These are phyloP conservation scores for Coelopa frigida DNA, from an alignment of 1,140 invertebrate species.

Conservation along the genomic window DNA sequence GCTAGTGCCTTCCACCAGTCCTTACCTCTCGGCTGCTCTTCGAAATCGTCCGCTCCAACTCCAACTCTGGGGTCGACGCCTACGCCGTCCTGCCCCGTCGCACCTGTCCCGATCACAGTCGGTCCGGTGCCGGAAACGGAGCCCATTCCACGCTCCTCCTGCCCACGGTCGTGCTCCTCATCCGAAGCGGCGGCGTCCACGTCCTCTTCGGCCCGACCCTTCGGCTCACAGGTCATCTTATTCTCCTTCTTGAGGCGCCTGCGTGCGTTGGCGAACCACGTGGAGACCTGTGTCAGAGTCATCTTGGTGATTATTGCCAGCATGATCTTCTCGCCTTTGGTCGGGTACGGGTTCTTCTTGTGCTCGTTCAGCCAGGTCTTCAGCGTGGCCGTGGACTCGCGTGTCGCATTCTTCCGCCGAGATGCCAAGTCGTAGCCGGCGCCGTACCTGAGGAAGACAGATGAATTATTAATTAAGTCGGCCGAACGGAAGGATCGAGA, in stretches of 20 bases:
- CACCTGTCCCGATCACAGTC: neutral
- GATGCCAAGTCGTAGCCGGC: conserved; percentile 85
- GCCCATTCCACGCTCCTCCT: neutral
- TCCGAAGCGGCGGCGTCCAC: conserved; percentile 75
- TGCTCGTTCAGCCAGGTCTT: conserved; percentile 97
- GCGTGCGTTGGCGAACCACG: conserved; percentile 96
- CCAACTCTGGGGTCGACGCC: too few relatives aligned
- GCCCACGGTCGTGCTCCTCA: conserved; percentile 66
- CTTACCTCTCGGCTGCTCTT: conserved; percentile 4
- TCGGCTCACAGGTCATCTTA: conserved; percentile 95
- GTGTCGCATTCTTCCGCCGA: conserved; percentile 88
- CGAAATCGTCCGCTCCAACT: too few relatives aligned
- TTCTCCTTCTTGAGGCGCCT: conserved; percentile 94
- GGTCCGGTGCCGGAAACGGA: conserved; percentile 1
- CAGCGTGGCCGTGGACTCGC: conserved; percentile 89
- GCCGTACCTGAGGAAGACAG: conserved; percentile 61
- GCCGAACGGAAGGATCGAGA: neutral
- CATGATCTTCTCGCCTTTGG: conserved; percentile 98
- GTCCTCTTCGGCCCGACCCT: conserved; percentile 78
- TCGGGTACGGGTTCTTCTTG: conserved; percentile 96
- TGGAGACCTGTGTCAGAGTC: conserved; percentile 96
- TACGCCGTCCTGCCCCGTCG: neutral
- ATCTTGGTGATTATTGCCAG: conserved; percentile 95
- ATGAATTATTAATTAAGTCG: conserved; percentile 2
- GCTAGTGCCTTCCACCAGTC: neutral